Evolutionary conservation across 2,888 invertebrate species (phyloP).

Genomic region (Aquatica leii): DNA sequence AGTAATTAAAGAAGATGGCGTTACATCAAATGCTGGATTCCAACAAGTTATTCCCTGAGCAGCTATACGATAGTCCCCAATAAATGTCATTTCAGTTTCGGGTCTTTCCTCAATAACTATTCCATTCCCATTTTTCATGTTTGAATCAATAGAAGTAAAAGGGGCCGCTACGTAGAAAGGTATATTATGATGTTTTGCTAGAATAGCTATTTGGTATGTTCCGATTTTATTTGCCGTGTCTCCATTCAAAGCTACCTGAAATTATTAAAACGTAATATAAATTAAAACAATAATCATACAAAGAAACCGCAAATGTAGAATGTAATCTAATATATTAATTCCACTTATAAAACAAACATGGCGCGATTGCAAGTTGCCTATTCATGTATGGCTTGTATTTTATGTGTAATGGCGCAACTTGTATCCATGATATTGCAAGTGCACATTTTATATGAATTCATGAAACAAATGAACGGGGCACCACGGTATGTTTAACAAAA

Average conservation of each 20-base stretch:
- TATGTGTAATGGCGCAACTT: too few species aligned
- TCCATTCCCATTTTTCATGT: conserved; percentile 78
- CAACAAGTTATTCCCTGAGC: conserved; percentile 90
- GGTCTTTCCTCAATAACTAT: conserved; percentile 96
- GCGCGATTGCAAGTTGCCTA: too few species aligned
- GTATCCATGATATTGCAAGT: too few species aligned
- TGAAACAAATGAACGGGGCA: too few species aligned
- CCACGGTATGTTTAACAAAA: too few species aligned
- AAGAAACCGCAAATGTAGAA: too few species aligned
- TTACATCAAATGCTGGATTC: conserved; percentile 99
- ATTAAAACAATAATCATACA: too few species aligned
- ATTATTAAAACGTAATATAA: neutral
- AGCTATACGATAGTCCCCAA: conserved; percentile 87
- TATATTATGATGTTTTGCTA: conserved; percentile 88
- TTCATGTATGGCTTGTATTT: too few species aligned
- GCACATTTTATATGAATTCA: too few species aligned
- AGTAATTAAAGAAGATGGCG: conserved; percentile 90
- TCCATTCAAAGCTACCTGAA: conserved; percentile 88
- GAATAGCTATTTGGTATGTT: conserved; percentile 93
- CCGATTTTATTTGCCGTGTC: conserved; percentile 99
- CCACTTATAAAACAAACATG: too few species aligned
- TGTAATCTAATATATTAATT: too few species aligned
- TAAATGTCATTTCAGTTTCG: conserved; percentile 88
- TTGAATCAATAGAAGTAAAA: conserved; percentile 86
- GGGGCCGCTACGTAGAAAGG: conserved; percentile 98